Percentiles rank a stretch among this genome's conserved stretches.
These are phyloP conservation scores for Sphaerophoria rueppellii DNA, from an alignment of 2,888 invertebrate species.

Conservation along the genomic window DNA sequence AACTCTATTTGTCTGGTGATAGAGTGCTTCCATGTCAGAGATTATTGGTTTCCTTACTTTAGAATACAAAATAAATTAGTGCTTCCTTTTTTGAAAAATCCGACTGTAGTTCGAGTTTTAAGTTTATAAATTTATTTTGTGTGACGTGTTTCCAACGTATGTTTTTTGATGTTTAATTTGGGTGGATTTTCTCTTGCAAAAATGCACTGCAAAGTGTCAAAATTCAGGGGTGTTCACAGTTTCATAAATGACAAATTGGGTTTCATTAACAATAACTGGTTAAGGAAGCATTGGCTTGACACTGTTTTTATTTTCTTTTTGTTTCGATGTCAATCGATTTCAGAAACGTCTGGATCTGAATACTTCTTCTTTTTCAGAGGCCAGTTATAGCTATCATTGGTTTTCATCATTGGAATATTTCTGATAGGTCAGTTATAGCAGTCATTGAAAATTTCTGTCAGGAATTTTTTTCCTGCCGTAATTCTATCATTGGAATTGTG, in stretches of 20 bases:
- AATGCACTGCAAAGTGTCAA: slow-evolving; percentile 18
- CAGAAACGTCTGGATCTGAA: too few relatives aligned
- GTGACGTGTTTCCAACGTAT: slow-evolving; percentile 31
- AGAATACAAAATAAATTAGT: neutral
- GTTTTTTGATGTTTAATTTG: neutral
- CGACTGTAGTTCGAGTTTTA: neutral
- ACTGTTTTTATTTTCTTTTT: too few relatives aligned
- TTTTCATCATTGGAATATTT: too few relatives aligned
- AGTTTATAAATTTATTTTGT: neutral
- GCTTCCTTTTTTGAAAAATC: neutral
- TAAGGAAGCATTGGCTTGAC: too few relatives aligned
- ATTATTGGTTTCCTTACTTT: neutral
- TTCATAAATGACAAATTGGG: neutral
- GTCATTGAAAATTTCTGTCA: too few relatives aligned
- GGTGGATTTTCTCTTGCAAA: neutral
- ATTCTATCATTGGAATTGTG: too few relatives aligned
- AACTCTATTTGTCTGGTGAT: slow-evolving; percentile 94
- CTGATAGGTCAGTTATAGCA: too few relatives aligned
- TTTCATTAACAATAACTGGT: too few relatives aligned
- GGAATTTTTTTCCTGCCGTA: too few relatives aligned
- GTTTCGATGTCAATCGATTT: too few relatives aligned
- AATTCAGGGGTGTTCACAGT: neutral
- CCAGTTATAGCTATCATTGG: too few relatives aligned
- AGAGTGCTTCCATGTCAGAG: slow-evolving; percentile 90
- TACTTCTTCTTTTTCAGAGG: too few relatives aligned